phyloP scores from a whole-genome alignment of 2,888 invertebrate species.

The Scaptomyza parva region DNA sequence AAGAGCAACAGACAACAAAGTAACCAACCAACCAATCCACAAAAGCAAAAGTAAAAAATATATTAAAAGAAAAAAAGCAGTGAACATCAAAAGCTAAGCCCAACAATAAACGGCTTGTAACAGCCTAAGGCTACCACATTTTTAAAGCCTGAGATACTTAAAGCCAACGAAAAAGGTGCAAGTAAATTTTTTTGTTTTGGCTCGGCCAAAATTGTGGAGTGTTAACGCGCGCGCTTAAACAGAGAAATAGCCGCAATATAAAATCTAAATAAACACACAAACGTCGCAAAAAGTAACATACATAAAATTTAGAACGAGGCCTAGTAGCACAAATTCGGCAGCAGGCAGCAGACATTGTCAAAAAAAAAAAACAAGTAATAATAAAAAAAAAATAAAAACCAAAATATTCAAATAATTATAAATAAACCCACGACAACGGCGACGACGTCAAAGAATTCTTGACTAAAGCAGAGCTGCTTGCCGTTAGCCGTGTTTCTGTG shows the following conservation, averaged over 20 bases:
- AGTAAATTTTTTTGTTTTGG: slow-evolving; percentile 55
- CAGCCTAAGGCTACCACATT: slow-evolving; percentile 8
- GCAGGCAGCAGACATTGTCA: slow-evolving; percentile 52
- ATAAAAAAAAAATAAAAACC: slow-evolving; percentile 31
- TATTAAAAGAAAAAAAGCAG: slow-evolving; percentile 5
- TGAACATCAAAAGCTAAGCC: slow-evolving; percentile 8
- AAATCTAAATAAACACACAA: slow-evolving; percentile 15
- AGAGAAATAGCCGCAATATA: not conserved
- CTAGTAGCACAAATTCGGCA: slow-evolving; percentile 77
- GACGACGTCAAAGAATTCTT: slow-evolving; percentile 63
- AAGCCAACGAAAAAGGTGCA: slow-evolving; percentile 63
- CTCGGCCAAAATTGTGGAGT: slow-evolving; percentile 47
- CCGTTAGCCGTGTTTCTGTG: slow-evolving; percentile 19
- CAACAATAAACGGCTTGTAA: slow-evolving; percentile 13
- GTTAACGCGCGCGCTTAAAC: slow-evolving; percentile 13
- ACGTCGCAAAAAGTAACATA: slow-evolving; percentile 18
- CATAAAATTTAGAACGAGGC: slow-evolving; percentile 77
- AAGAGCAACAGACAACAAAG: slow-evolving; percentile 32
- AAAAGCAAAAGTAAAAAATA: slow-evolving; percentile 23
- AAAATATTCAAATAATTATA: slow-evolving; percentile 78
- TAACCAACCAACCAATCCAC: slow-evolving; percentile 3
- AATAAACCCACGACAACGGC: slow-evolving; percentile 67
- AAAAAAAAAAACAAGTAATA: slow-evolving; percentile 18
- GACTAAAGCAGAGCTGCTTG: no score
- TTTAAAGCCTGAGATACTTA: not conserved